Conservation (phyloP, 2,113 vertebrate genomes). For the Phoxinus phoxinus region DNA sequence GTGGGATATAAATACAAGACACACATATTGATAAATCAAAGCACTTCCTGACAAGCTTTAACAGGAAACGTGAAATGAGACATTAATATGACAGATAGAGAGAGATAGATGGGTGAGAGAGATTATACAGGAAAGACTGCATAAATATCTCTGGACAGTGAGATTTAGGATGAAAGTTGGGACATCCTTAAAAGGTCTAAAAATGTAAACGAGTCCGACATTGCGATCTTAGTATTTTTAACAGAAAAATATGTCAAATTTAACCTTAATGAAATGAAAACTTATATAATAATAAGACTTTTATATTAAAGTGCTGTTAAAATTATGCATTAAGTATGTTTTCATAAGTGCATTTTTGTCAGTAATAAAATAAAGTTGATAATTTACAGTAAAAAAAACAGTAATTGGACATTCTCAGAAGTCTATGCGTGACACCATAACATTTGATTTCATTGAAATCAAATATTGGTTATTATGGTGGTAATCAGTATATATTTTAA, state of each 20-base stretch:
- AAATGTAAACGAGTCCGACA: neutral
- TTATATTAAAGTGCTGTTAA: neutral
- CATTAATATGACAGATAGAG: slow-evolving; percentile 1
- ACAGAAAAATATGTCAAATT: neutral
- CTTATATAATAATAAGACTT: neutral
- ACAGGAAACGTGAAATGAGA: slow-evolving; percentile 5
- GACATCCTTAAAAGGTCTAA: neutral
- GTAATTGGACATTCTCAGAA: neutral
- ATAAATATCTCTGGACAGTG: neutral
- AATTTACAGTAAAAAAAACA: neutral
- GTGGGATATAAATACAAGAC: neutral
- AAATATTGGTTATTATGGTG: neutral
- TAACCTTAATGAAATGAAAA: too few species aligned
- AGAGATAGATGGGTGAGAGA: neutral
- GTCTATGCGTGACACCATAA: too few species aligned
- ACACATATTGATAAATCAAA: neutral
- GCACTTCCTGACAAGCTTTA: slow-evolving; percentile 4
- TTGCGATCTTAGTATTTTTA: neutral
- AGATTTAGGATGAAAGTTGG: neutral
- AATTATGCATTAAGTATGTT: neutral
- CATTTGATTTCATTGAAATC: neutral
- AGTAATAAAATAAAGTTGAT: neutral
- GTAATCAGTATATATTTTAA: neutral
- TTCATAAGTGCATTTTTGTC: neutral
- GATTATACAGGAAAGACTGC: slow-evolving; percentile 8